Base-by-base conservation (phyloP, 2,888 invertebrate species). In the Timandra comae region DNA sequence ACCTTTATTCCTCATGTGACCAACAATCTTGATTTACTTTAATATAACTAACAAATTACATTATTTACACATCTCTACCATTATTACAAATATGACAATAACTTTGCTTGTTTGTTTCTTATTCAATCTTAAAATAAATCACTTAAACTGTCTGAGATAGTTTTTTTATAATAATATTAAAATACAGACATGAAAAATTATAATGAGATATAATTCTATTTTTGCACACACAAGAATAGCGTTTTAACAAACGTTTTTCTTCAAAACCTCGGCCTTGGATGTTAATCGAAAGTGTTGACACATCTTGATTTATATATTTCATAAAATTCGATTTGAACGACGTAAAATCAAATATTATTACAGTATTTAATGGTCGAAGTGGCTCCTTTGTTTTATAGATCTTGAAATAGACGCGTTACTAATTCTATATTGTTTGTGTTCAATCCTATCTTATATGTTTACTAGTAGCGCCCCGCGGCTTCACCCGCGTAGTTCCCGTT, bases 201-300 rank as follows among this genome's bases (percentile, higher is more conserved):
- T 82, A 84, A 81, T 79, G 77, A 82, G 76, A 68, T 60, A 41
- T 26, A 53, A 43, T 47, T 70, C 79, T 84, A 84, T 82, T 82
- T 79, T 41, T 40, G 64, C 80, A 76, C 78, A 81, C 68, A 63
- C 67, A 73, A 77, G 75, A 80, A 80, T 79, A 81, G 68, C 50
- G 57, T 52, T 58, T 61, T 53, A 58, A 56, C 61, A 44, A 56
- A 29, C 46, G 62, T 46, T 69, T 54, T 65, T 63, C 63, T 64
- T 64, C 52, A 50, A 46, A 16, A 16, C 41, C 32, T 28, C 61
- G 74, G 64, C 84, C 84, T 82, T 82, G 73, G 43, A 31, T 29
- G 41, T 64, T 71, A 81, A 82, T 81, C 74, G 82, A 80, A 82
- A 70, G 80, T 79, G 84, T 71, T 82, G 82, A 84, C 80, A 82